Evolutionary conservation across 30 jellyfish, hydroid and myxozoan genomes (phyloP), one percentile per base, ranked within the genome.

Genomic region (Hydractinia echinata): DNA sequence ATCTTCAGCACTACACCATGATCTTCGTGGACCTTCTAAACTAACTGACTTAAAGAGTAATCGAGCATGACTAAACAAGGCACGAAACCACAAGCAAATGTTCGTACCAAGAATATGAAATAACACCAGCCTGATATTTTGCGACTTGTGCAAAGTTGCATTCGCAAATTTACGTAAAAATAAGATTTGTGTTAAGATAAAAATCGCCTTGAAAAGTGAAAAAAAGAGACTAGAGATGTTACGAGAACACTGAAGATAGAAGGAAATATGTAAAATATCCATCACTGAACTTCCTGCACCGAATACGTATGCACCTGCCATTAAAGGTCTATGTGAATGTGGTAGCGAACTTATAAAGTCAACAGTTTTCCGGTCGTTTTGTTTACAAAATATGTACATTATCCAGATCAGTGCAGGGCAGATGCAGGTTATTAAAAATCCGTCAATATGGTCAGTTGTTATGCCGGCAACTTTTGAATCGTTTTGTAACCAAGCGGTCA

Each of bases 261-360:
- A 91, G n/a, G 87, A 88, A 69, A 91, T 79, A 66, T 91, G 97
- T 7, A 91, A 88, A 5, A 91, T 70, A 80, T 91, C 97, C 96
- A 91, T 86, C 19, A 86, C 95, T 49, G 96, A 91, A 72, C 97
- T 91, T 62, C 97, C 97, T 14, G 97, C 97, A 51, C 97, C 97
- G 67, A 91, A 91, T 4, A 91, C 97, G 61, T 91, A 91, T 6
- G 97, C 97, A 6, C 97, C 97, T 5, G 97, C 94, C 97, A 91
- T 91, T 15, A 91, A 66, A 48, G 97, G 96, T 18, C 97, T 78
- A 62, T 86, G 97, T 53, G 95, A 88, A 67, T 86, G 97, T 13
- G 97, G 97, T 81, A 86, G 19, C 44, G 95, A 88, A 69, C 97
- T 91, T n/a, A 91, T 91, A 64, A 91, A 91, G 61, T 91, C 97